These are phyloP conservation scores for Xerus inauris DNA, from an alignment of 2,113 vertebrate species.

Conservation along the genomic window DNA sequence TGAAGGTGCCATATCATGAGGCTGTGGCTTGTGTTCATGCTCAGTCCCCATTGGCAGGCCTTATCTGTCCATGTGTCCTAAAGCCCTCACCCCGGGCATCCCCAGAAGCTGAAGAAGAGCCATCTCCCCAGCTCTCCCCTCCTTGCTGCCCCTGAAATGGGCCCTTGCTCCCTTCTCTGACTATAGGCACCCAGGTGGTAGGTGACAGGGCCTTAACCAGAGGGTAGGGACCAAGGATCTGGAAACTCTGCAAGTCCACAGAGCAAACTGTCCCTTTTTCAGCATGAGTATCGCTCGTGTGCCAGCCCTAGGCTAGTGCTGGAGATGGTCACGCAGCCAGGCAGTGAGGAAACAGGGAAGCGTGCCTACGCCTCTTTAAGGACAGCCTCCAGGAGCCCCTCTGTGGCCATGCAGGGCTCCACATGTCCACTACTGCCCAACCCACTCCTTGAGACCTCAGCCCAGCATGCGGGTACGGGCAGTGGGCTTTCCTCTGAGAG, in stretches of 20 bases:
- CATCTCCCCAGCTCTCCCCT: too few species aligned
- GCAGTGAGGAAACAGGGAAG: background rate
- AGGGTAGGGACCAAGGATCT: background rate
- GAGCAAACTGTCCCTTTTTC: background rate
- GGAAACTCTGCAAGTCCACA: background rate
- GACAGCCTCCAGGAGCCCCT: background rate
- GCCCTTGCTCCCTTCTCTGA: background rate
- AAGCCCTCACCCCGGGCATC: background rate
- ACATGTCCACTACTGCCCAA: too few species aligned
- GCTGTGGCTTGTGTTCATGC: background rate
- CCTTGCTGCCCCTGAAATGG: background rate
- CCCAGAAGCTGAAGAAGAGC: background rate
- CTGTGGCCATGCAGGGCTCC: accelerated
- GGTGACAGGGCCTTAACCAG: background rate
- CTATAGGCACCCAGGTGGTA: background rate
- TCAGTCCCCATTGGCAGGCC: too few species aligned
- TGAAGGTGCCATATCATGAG: background rate
- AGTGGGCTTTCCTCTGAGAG: background rate
- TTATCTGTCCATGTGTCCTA: background rate
- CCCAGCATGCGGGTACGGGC: background rate
- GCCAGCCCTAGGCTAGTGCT: background rate
- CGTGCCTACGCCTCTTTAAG: too few species aligned
- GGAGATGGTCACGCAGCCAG: background rate
- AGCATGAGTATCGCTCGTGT: background rate
- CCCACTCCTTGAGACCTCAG: background rate